Base-by-base conservation (phyloP, 2,888 invertebrate genomes). In the Fragum fragum region DNA sequence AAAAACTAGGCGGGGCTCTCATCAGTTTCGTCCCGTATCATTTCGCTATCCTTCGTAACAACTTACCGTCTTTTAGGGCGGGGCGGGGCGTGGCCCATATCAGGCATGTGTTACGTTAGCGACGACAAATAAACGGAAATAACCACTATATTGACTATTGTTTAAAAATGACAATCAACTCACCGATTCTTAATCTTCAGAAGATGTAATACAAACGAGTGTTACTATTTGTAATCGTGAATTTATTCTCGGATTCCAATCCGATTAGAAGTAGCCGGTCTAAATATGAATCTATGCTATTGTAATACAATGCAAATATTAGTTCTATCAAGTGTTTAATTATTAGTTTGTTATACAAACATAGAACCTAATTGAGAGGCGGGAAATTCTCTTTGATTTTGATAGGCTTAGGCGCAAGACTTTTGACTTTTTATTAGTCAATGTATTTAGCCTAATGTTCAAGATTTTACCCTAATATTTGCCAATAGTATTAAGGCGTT, bases 381-480 rank as follows among this genome's bases (percentile, higher is more conserved):
- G 42, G 21, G 23, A n/a, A 21, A 18, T 18, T 21, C 9, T 18
- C 42, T 66, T 66, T 39, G 42, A 42, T 66, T 21, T 42, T 66
- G 26, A 66, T 42, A 26, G 21, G 14, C 42, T 66, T 66, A 42
- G 36, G 14, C 36, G 23, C 42, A n/a, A 66, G 36, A 42, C 6
- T 23, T 42, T 66, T 66, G 66, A 66, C 66, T 66, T 66, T 39
- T 66, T 42, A 39, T 66, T 21, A 32, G 61, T 61, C 26, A 61
- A 39, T n/a, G 42, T 42, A 66, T 66, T 42, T 66, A 39, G 66
- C 66, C 66, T 66, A 66, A 66, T 23, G 66, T 66, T 42, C 66
- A 26, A 42, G 66, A 42, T 66, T 42, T n/a, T n/a, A 23, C 18
- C 14, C 42, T 53, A 63, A 55, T 63, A 70, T 42, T 57, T 26